Percentiles rank a stretch among this genome's conserved stretches.
Conservation (phyloP, 37 sponge, comb jelly and placozoan genomes). For the Chondrilla cf. caribensis region DNA sequence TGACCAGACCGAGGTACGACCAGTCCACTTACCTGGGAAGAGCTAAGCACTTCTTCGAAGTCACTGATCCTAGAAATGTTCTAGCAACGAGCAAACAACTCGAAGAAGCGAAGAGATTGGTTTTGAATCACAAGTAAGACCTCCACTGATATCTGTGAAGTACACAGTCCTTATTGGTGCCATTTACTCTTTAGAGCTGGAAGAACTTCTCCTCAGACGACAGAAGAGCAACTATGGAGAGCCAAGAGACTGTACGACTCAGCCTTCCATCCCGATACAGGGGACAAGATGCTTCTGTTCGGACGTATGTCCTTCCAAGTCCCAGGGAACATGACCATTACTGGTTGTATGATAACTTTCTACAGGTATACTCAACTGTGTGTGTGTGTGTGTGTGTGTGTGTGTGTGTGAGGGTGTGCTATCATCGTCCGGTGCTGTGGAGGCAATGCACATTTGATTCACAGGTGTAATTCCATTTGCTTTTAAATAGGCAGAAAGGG, state of each 20-base stretch:
- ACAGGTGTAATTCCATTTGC: too few relatives aligned
- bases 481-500: too few relatives aligned
- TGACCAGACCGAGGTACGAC: constrained; percentile 81
- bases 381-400: background rate
- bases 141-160: too few relatives aligned
- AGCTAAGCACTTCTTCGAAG: constrained; percentile 87
- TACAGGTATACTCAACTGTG: constrained; percentile 54
- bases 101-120: constrained; percentile 66
- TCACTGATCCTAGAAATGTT: constrained; percentile 77
- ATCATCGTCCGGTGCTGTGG: too few relatives aligned
- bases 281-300: constrained; percentile 89
- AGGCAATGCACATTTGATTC: too few relatives aligned
- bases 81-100: constrained; percentile 59
- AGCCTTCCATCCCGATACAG: constrained; percentile 96
- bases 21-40: constrained; percentile 83
- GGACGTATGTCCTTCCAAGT: constrained; percentile 99
- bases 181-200: constrained; percentile 24
- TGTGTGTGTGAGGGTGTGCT: background rate
- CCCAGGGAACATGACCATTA: constrained; percentile 92
- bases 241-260: constrained; percentile 91
- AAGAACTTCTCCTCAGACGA: constrained; percentile 54
- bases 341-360: constrained; percentile 88
- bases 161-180: too few relatives aligned
- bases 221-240: constrained; percentile 80
- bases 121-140: constrained; percentile 72